phyloP scores from a whole-genome alignment of 2,113 vertebrate species.

The Myiagra hebetior region DNA sequence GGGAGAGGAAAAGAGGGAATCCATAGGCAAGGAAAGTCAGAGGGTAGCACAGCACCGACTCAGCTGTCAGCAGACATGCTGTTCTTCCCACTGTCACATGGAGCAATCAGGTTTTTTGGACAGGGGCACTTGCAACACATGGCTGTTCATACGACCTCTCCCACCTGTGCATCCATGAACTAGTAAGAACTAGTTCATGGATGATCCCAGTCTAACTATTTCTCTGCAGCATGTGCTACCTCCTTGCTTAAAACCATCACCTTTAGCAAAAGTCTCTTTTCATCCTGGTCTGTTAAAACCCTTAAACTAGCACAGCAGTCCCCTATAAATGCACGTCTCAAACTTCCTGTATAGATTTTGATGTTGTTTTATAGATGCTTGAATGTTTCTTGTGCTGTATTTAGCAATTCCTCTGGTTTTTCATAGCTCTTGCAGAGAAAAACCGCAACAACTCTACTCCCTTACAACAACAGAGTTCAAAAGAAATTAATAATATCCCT shows the following conservation, averaged over 20 bases:
- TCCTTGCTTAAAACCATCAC: background rate
- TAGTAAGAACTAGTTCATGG: background rate
- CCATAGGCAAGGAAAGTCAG: background rate
- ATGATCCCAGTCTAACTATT: background rate
- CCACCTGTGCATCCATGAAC: background rate
- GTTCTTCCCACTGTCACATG: background rate
- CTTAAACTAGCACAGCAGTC: background rate
- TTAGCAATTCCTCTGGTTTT: background rate
- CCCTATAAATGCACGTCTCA: background rate
- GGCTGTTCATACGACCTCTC: background rate
- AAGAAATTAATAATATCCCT: background rate
- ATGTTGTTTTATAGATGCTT: background rate
- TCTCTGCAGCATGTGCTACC: background rate
- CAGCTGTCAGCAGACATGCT: background rate
- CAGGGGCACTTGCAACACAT: background rate
- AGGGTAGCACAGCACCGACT: background rate
- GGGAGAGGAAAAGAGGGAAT: background rate
- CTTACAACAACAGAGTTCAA: background rate
- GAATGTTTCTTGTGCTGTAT: background rate
- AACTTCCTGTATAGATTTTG: background rate
- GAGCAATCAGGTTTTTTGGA: background rate
- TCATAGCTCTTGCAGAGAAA: background rate
- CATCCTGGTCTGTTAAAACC: background rate
- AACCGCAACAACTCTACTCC: fast-evolving
- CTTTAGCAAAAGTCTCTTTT: background rate